Evolutionary conservation across 2,797 vertebrate genomes (phyloP).

Genomic region (Choloepus didactylus): DNA sequence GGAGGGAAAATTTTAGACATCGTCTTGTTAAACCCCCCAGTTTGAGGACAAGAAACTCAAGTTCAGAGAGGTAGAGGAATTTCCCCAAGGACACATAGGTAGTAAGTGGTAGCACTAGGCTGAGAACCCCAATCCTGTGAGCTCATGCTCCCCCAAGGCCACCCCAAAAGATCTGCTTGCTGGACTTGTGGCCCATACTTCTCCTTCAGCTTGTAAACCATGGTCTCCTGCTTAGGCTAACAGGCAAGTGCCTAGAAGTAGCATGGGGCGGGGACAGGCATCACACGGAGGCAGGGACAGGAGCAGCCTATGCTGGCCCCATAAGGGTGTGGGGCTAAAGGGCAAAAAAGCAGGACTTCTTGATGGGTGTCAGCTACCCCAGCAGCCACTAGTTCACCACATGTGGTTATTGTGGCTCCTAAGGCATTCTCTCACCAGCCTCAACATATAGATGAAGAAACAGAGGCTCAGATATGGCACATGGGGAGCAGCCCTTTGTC

Average conservation of each 20-base stretch:
- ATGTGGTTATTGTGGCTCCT: not conserved
- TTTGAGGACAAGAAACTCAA: slow-evolving; percentile 45
- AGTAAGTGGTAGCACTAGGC: not conserved
- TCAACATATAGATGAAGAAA: not conserved
- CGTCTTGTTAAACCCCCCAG: not conserved
- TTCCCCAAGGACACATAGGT: not conserved
- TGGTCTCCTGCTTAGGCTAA: not conserved
- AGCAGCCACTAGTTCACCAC: not conserved
- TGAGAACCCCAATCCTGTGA: not conserved
- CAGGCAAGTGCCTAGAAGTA: not conserved
- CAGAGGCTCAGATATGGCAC: not conserved
- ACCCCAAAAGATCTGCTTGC: not conserved
- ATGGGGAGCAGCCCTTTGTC: not conserved
- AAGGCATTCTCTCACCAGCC: not conserved
- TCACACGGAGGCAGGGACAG: not conserved
- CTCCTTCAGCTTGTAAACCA: not conserved
- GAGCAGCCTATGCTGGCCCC: not conserved
- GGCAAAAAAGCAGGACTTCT: not conserved
- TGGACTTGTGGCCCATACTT: not conserved
- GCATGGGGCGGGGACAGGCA: not conserved
- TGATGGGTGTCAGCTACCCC: not conserved
- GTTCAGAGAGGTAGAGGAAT: not conserved
- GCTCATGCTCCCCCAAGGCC: not conserved
- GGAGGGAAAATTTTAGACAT: not conserved
- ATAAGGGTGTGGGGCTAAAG: not conserved